Conservation (phyloP, 2,113 vertebrate genomes). For the Microcebus jonahi region DNA sequence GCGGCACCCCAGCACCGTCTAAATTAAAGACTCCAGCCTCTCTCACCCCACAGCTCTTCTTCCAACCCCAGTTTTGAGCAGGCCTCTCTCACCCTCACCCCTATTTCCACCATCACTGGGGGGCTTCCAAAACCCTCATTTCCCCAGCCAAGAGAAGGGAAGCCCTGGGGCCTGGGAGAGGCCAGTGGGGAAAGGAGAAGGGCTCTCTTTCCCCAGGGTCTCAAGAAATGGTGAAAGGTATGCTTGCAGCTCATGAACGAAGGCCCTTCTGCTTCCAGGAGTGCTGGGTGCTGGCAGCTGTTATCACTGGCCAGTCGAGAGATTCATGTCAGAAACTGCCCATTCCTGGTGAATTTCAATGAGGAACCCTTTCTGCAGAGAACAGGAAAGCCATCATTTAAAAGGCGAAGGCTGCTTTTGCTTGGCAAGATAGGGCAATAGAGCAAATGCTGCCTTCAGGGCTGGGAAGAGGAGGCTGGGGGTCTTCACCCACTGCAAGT, state of each 20-base stretch:
- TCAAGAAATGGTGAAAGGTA: not conserved
- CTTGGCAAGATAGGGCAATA: not conserved
- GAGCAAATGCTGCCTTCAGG: not conserved
- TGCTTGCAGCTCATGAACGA: not conserved
- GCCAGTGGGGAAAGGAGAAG: not conserved
- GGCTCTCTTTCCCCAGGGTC: not conserved
- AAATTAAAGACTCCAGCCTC: not conserved
- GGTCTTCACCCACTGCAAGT: not conserved
- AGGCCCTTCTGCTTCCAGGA: constrained; percentile 1
- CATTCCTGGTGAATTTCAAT: constrained; percentile 68
- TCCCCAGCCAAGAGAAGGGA: not conserved
- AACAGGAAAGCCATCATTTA: constrained; percentile 25
- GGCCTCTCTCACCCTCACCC: not conserved
- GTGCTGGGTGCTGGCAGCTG: not conserved
- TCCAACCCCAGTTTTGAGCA: not conserved
- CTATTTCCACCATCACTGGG: not conserved
- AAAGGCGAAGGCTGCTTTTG: constrained; percentile 3
- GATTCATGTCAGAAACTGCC: constrained; percentile 33
- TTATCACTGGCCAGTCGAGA: not conserved
- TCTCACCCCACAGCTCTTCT: not conserved
- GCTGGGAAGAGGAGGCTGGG: not conserved
- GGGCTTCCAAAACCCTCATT: not conserved
- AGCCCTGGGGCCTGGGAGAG: not conserved
- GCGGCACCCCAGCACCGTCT: not conserved
- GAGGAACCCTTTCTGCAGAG: constrained; percentile 33